phyloP scores from a whole-genome alignment of 2,888 invertebrate species.

The Meiosimyza platycephala region DNA sequence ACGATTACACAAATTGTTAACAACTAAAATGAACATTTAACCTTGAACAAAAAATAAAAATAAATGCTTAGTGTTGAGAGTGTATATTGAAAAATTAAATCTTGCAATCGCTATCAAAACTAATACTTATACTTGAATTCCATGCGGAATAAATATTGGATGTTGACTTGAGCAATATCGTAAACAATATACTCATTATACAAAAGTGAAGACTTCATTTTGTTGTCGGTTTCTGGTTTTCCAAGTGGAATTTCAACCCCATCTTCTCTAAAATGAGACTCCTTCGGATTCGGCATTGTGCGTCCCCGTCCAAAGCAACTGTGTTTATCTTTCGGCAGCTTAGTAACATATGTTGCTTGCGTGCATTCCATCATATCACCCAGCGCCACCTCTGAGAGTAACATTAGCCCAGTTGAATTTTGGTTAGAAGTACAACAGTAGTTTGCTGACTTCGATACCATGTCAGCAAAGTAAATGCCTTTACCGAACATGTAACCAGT shows the following conservation, averaged over 20 bases:
- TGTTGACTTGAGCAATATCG: constrained; percentile 92
- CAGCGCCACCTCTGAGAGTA: constrained; percentile 95
- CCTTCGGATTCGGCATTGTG: constrained; percentile 84
- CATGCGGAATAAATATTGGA: constrained; percentile 87
- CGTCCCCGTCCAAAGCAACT: constrained; percentile 89
- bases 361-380: constrained; percentile 89
- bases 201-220: constrained; percentile 72
- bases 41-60: no score
- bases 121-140: constrained; percentile 83
- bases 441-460: constrained; percentile 98
- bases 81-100: no score
- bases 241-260: constrained; percentile 86
- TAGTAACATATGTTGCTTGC: constrained; percentile 78
- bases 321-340: constrained; percentile 85
- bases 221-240: constrained; percentile 69
- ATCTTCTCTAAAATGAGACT: constrained; percentile 70
- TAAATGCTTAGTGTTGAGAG: no score
- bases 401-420: constrained; percentile 83
- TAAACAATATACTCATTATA: constrained; percentile 99
- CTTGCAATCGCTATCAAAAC: neutral
- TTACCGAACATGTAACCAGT: constrained; percentile 99
- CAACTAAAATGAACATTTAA: no score
- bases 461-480: constrained; percentile 97
- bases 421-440: constrained; percentile 84
- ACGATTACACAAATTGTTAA: no score